Conservation (phyloP, 2,888 invertebrate genomes). For the Dyspetes luteomarginatus region DNA sequence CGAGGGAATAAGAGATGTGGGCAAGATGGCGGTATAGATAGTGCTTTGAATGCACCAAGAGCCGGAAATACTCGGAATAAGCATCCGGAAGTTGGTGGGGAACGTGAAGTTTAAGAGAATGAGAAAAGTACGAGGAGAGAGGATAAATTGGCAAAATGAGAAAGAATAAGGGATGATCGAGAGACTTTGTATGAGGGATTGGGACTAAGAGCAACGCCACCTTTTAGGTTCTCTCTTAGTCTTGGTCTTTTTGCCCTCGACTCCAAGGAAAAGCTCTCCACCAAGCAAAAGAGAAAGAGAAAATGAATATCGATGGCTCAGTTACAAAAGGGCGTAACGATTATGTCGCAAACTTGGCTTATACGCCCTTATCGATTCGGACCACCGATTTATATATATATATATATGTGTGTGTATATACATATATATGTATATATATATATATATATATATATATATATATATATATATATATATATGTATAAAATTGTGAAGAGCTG, state of each 20-base stretch:
- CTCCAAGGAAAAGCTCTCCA: conserved; percentile 41
- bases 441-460: conserved; percentile 6
- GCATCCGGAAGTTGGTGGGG: conserved; percentile 59
- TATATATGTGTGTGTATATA: too few relatives aligned
- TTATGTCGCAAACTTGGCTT: too few relatives aligned
- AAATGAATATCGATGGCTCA: too few relatives aligned
- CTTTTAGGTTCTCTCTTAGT: conserved; percentile 49
- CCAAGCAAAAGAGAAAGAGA: conserved; percentile 20
- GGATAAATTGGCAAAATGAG: neutral
- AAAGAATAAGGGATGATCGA: conserved; percentile 44
- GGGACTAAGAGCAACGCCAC: conserved; percentile 55
- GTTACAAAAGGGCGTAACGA: too few relatives aligned
- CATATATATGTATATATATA: too few relatives aligned
- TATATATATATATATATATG: neutral
- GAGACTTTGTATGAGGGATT: conserved; percentile 52
- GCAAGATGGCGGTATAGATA: conserved; percentile 20
- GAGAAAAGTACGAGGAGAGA: conserved; percentile 43
- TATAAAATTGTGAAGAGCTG: conserved; percentile 37
- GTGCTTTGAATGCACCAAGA: conserved; percentile 24
- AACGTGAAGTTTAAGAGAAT: conserved; percentile 42
- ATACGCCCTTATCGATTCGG: too few relatives aligned
- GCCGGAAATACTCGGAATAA: conserved; percentile 63
- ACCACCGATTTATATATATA: too few relatives aligned
- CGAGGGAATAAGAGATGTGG: conserved; percentile 43
- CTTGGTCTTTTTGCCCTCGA: conserved; percentile 48